A percentile compares a stretch with the other conserved stretches of the same genome.
These are phyloP conservation scores for Eueremaeus valkanovi DNA, from an alignment of 2,888 invertebrate species.

Conservation along the genomic window DNA sequence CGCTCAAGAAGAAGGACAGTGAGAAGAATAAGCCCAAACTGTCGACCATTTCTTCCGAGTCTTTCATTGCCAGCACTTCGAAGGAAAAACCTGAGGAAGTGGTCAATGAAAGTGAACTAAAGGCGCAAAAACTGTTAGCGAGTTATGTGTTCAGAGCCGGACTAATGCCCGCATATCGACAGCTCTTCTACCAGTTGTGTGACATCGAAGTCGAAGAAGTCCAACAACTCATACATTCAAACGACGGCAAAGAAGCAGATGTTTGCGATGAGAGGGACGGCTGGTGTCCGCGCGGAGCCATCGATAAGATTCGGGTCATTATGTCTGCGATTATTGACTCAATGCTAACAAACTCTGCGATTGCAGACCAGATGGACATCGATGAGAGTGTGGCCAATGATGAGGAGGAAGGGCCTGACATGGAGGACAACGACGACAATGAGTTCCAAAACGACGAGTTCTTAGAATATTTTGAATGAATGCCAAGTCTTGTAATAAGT, in stretches of 20 bases:
- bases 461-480: constrained; percentile 26
- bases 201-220: constrained; percentile 75
- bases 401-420: constrained; percentile 6
- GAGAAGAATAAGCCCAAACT: constrained; percentile 18
- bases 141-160: constrained; percentile 58
- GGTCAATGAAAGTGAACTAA: constrained; percentile 49
- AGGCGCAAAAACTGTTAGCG: constrained; percentile 45
- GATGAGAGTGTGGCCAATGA: neutral
- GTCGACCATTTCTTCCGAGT: constrained; percentile 17
- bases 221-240: constrained; percentile 59
- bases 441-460: constrained; percentile 35
- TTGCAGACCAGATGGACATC: neutral
- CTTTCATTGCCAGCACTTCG: constrained; percentile 28
- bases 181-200: constrained; percentile 86
- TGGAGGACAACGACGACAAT: constrained; percentile 7
- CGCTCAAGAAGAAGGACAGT: constrained; percentile 46
- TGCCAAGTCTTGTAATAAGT: no score
- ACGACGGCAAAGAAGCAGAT: constrained; percentile 51
- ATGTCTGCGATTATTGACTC: constrained; percentile 25
- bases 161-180: constrained; percentile 71
- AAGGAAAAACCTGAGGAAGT: constrained; percentile 46
- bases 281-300: constrained; percentile 57
- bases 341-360: neutral
- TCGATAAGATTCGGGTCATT: constrained; percentile 42
- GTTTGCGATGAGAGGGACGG: constrained; percentile 69